These are phyloP conservation scores for Melipona bicolor DNA, from an alignment of 2,888 invertebrate species.

Conservation along the genomic window DNA sequence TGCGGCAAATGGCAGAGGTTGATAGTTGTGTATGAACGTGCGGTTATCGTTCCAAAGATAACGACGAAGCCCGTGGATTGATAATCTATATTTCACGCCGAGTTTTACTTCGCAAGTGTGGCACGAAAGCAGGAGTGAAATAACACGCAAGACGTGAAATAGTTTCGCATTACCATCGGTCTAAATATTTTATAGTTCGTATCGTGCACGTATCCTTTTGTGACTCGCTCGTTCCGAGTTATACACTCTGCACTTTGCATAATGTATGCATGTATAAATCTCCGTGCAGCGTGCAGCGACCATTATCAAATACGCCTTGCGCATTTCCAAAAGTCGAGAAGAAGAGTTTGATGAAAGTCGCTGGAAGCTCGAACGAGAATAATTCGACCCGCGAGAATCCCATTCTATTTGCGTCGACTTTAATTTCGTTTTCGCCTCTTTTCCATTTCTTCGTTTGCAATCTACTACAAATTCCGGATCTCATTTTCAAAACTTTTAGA, in stretches of 20 bases:
- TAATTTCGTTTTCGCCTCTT: too few species aligned
- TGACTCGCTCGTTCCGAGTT: slow-evolving; percentile 21
- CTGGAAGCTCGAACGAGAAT: neutral
- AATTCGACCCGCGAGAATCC: neutral
- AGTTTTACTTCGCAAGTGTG: neutral
- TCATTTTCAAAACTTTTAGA: neutral
- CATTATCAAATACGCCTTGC: neutral
- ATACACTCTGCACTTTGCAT: slow-evolving; percentile 8
- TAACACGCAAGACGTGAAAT: neutral
- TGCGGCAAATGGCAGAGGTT: too few species aligned
- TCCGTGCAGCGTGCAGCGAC: neutral
- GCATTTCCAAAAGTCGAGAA: neutral
- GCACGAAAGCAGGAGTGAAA: neutral
- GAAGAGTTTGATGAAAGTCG: neutral
- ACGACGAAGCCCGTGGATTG: too few species aligned
- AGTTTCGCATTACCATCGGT: neutral
- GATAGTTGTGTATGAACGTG: too few species aligned
- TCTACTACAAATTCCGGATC: neutral
- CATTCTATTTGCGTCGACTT: too few species aligned
- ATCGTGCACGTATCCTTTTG: neutral
- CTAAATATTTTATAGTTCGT: slow-evolving; percentile 8
- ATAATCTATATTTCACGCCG: too few species aligned
- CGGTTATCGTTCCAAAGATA: too few species aligned
- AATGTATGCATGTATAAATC: neutral
- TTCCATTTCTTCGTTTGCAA: too few species aligned